phyloP scores from a whole-genome alignment of 2,888 invertebrate genomes.

The Stenchaetothrips biformis region DNA sequence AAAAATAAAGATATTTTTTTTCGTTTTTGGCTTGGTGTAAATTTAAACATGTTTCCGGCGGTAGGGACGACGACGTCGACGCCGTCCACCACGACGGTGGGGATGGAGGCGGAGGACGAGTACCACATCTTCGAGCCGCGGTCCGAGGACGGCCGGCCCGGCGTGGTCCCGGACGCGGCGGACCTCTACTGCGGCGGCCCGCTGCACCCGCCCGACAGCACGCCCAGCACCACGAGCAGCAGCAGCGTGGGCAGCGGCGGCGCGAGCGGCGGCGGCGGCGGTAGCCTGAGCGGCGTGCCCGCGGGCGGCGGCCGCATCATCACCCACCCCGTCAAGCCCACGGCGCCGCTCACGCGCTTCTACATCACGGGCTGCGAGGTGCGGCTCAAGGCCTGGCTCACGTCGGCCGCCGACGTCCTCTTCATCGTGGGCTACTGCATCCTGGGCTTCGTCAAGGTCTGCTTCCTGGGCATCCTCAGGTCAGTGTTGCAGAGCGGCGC shows the following conservation, averaged over 20 bases:
- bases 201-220: conserved; percentile 37
- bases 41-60: no score
- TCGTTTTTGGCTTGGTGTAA: no score
- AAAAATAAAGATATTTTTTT: no score
- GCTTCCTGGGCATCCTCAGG: conserved; percentile 79
- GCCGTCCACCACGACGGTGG: conserved; percentile 35
- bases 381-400: conserved; percentile 65
- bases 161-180: conserved; percentile 23
- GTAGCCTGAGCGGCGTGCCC: conserved; percentile 53
- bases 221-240: conserved; percentile 47
- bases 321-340: conserved; percentile 49
- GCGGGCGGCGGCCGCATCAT: conserved; percentile 50
- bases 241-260: conserved; percentile 42
- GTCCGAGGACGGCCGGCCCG: conserved; percentile 43
- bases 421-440: conserved; percentile 82
- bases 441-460: conserved; percentile 80
- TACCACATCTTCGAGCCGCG: conserved; percentile 42
- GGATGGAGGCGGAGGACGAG: conserved; percentile 27
- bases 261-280: conserved; percentile 44
- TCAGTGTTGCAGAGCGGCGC: conserved; percentile 41
- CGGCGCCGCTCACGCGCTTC: conserved; percentile 26
- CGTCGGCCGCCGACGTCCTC: conserved; percentile 72
- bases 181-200: conserved; percentile 31
- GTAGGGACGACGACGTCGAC: conserved; percentile 44
- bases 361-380: conserved; percentile 63